Conservation (phyloP, 2,113 vertebrate genomes). For the Tretioscincus oriximinensis region DNA sequence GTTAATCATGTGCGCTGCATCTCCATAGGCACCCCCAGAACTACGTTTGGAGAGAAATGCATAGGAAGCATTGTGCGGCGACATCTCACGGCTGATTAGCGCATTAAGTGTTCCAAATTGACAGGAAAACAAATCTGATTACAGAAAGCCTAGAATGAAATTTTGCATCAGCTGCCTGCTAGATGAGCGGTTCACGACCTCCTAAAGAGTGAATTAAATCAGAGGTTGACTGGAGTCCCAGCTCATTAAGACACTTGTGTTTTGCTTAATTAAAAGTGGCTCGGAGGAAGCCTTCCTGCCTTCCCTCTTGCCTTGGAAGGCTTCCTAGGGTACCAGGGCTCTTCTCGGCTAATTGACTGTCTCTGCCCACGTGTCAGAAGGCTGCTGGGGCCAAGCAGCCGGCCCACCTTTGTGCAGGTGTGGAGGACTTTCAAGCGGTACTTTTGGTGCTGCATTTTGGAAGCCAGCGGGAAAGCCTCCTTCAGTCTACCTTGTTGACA, state of each 20-base stretch:
- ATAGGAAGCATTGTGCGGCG: neutral
- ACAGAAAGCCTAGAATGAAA: neutral
- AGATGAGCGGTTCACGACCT: neutral
- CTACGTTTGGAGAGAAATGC: neutral
- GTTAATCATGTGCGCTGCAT: neutral
- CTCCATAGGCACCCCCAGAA: neutral
- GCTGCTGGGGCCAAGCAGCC: neutral
- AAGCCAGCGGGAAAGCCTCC: too few relatives aligned
- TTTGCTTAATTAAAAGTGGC: neutral
- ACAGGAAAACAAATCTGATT: neutral
- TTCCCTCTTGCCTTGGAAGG: neutral
- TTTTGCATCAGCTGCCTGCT: neutral
- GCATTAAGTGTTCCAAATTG: neutral
- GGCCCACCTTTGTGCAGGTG: neutral
- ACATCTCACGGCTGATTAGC: neutral
- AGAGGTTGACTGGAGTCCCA: neutral
- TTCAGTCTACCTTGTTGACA: neutral
- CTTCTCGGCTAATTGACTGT: slow-evolving; percentile 5
- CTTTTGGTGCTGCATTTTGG: neutral
- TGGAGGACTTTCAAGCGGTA: too few relatives aligned
- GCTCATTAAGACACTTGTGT: neutral
- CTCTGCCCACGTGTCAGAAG: neutral
- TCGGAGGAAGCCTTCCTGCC: slow-evolving; percentile 14
- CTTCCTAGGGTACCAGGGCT: neutral
- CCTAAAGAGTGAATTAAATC: too few relatives aligned